Evolutionary conservation across 2,797 vertebrate species (phyloP).

Genomic region (Todus mexicanus): DNA sequence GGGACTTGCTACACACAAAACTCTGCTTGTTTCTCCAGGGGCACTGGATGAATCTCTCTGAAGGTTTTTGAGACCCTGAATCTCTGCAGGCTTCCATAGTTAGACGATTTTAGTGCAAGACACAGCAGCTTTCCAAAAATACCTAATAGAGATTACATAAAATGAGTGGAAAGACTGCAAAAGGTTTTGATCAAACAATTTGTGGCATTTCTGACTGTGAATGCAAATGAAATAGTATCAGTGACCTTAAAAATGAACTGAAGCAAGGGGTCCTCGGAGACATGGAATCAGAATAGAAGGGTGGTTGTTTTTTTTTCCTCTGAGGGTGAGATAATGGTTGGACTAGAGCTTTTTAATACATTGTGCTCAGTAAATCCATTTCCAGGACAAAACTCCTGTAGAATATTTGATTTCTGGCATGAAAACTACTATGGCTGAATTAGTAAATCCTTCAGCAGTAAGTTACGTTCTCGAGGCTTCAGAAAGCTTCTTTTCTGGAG

Average conservation of each 20-base stretch:
- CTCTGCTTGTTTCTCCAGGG: neutral
- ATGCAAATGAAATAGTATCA: constrained; percentile 26
- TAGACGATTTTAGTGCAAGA: neutral
- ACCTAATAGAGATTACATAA: neutral
- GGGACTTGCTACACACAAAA: neutral
- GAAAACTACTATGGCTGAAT: neutral
- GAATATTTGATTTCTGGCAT: constrained; percentile 23
- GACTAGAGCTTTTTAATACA: neutral
- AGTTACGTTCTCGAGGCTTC: neutral
- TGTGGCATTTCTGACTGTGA: constrained; percentile 12
- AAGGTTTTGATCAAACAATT: constrained; percentile 23
- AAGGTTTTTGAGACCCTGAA: neutral
- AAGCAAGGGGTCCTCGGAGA: constrained; percentile 8
- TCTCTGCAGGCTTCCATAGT: neutral
- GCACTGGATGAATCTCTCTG: neutral
- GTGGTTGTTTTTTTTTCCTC: neutral
- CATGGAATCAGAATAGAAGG: neutral
- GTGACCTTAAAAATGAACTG: constrained; percentile 37
- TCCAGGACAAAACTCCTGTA: neutral
- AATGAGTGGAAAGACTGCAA: neutral
- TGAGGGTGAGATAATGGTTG: neutral
- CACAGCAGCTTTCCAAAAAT: constrained; percentile 21
- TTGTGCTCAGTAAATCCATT: constrained; percentile 1
- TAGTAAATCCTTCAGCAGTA: neutral
- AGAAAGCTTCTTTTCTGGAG: neutral